These are phyloP conservation scores for Colistium nudipinnis DNA, from an alignment of 2,113 vertebrate genomes.

Conservation along the genomic window DNA sequence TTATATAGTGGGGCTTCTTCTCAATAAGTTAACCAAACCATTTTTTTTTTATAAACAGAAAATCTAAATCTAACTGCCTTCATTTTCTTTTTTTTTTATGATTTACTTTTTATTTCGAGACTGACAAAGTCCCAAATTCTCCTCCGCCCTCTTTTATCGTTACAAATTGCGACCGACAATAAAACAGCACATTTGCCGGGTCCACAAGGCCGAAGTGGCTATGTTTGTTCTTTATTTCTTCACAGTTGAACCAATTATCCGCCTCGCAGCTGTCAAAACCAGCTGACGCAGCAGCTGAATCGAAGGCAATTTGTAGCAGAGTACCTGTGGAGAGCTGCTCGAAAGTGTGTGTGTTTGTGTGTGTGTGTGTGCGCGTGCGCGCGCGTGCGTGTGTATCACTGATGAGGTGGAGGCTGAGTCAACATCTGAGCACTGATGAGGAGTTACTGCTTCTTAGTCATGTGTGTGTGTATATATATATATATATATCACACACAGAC, in stretches of 20 bases:
- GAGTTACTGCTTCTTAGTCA: conserved; percentile 53
- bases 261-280: conserved; percentile 65
- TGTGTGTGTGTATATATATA: too few relatives aligned
- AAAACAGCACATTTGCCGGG: conserved; percentile 5
- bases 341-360: conserved; percentile 42
- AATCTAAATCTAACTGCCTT: too few relatives aligned
- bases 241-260: conserved; percentile 71
- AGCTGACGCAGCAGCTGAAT: conserved; percentile 75
- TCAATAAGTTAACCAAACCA: too few relatives aligned
- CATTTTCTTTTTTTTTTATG: not conserved
- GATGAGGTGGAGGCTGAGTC: conserved; percentile 70
- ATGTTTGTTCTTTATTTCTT: conserved; percentile 63
- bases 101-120: not conserved
- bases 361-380: conserved; percentile 10
- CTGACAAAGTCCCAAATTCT: not conserved
- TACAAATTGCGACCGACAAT: conserved; percentile 44
- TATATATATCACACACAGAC: conserved; percentile 43
- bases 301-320: conserved; percentile 69
- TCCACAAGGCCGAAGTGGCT: conserved; percentile 29
- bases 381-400: conserved; percentile 24
- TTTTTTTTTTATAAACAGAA: too few relatives aligned
- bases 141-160: conserved; percentile 7
- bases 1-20: too few relatives aligned
- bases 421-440: conserved; percentile 67
- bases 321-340: conserved; percentile 73